Base-by-base conservation (phyloP, 2,888 invertebrate species). In the Microchrysa polita region DNA sequence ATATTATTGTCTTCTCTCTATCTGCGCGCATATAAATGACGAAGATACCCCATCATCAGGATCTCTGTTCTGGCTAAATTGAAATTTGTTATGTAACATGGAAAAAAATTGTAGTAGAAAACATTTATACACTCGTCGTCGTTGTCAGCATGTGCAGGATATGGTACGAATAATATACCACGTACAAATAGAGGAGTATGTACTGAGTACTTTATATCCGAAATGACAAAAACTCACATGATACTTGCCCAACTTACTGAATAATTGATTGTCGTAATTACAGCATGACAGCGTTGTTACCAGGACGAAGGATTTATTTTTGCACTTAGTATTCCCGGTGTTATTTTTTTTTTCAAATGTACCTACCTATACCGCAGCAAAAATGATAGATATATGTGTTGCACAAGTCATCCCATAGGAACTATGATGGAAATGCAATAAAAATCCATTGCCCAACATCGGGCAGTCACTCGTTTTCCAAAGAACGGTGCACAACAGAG, bases 201-300 rank as follows among this genome's bases (percentile, higher is more conserved):
- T 48, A 48, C 27, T 34, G 10, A 48, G 48, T 48, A 48, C 48
- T n/a, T 34, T 48, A 48, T 48, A 48, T 48, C 27, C 27, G 48
- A n/a, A n/a, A 48, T 48, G 48, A 48, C 48, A 48, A 48, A n/a
- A n/a, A n/a, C n/a, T 48, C 16, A n/a, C 16, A 7, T n/a, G 48
- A 48, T n/a, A 12, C 48, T n/a, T 48, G 16, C 48, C 48, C 48
- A n/a, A n/a, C 48, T 2, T n/a, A 2, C 48, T 65, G 65, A 65
- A 65, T 65, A 44, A 65, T 65, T 65, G 44, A 65, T 65, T 48
- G 18, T 22, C 10, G 34, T 65, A 18, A 65, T 65, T 65, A 44
- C 16, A 20, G 20, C 18, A 22, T 22, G 48, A 44, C 48, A 65
- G 48, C n/a, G 20, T 9, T 34, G 63, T n/a, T n/a, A n/a, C 27